These are phyloP conservation scores for Zeuzera pyrina DNA, from an alignment of 2,888 invertebrate genomes.

Conservation along the genomic window DNA sequence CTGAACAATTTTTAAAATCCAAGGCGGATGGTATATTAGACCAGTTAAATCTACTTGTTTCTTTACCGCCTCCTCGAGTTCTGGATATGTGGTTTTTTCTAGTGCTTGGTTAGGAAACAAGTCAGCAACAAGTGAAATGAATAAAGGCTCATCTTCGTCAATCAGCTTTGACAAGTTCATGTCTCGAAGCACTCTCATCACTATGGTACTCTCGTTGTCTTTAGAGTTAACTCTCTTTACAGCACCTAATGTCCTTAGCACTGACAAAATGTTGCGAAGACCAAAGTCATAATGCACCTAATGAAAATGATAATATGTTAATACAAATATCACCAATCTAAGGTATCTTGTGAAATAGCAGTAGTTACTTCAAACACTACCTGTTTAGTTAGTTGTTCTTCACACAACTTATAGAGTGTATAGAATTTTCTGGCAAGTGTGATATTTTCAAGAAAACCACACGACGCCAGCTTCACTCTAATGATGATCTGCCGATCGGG, in stretches of 20 bases:
- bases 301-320: slow-evolving; percentile 3
- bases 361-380: too few relatives aligned
- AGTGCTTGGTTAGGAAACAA: slow-evolving; percentile 95
- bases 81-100: slow-evolving; percentile 91
- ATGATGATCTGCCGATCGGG: slow-evolving; percentile 98
- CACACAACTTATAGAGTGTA: slow-evolving; percentile 96
- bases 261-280: slow-evolving; percentile 94
- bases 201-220: slow-evolving; percentile 95
- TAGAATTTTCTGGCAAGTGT: slow-evolving; percentile 96
- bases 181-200: slow-evolving; percentile 96
- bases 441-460: slow-evolving; percentile 96
- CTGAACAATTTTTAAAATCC: slow-evolving; percentile 95
- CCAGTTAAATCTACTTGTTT: slow-evolving; percentile 86
- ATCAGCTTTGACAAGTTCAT: slow-evolving; percentile 98
- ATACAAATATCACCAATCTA: neutral
- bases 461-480: slow-evolving; percentile 94
- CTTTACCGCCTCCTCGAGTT: slow-evolving; percentile 90
- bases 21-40: slow-evolving; percentile 93
- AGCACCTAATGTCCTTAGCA: slow-evolving; percentile 92
- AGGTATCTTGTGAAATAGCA: neutral
- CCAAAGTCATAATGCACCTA: slow-evolving; percentile 98
- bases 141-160: slow-evolving; percentile 98
- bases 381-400: slow-evolving; percentile 97
- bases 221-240: slow-evolving; percentile 92
- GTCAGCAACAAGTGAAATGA: slow-evolving; percentile 95